Base-by-base conservation (phyloP, 2,888 invertebrate species). In the Sceliomorpha sp. region DNA sequence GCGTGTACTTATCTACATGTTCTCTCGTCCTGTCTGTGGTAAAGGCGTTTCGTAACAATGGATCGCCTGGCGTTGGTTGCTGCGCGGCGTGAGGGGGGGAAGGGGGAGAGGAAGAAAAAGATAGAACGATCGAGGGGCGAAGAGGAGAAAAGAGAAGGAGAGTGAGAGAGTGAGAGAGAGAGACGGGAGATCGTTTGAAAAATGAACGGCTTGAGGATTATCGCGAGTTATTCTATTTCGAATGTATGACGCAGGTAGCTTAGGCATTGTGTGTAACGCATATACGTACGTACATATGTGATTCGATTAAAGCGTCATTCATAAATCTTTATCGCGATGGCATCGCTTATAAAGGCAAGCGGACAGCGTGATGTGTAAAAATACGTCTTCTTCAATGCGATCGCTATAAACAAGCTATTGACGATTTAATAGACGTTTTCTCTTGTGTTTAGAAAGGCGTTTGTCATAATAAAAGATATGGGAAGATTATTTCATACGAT, bases 1-100 rank as follows among this genome's bases (percentile, higher is more conserved):
- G 39, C 58, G 48, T 45, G 51, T 53, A 63, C 58, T 59, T 64
- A 70, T 58, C 59, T 55, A 20, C 48, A 39, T 55, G 59, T 55
- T 64, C 39, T 64, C 39, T 48, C 44, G 39, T 53, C 20, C 40
- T 58, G 48, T 64, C 53, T 62, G 58, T 15, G 58, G 58, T 26
- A 44, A 50, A 63, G 26, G 36, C 44, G 26, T 48, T 59, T 48
- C 48, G 63, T 50, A 63, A 69, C 62, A 69, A 58, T 63, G 53
- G 29, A 58, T 40, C 45, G 58, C 40, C 51, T 44, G 39, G 51
- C 36, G 24, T 10, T 31, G 9, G 14, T 51, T 15, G n/a, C n/a
- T n/a, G n/a, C n/a, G n/a, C n/a, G n/a, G n/a, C n/a, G n/a, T n/a
- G n/a, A n/a, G n/a, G n/a, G n/a, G n/a, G n/a, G 39, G 39, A 36